phyloP scores from a whole-genome alignment of 2,113 vertebrate species.

The Scytalopus superciliaris region DNA sequence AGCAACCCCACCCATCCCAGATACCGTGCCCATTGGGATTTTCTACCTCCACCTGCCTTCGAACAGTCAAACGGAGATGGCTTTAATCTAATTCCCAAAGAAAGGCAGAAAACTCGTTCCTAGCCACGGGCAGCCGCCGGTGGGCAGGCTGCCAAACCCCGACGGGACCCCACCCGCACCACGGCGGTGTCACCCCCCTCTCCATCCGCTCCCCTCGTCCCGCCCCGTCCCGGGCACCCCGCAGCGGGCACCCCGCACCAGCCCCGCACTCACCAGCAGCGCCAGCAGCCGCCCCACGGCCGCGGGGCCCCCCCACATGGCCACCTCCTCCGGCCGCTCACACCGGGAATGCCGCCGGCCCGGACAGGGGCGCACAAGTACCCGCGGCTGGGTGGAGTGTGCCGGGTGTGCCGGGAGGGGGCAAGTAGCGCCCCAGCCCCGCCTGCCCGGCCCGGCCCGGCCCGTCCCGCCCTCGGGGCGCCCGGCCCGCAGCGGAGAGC shows the following conservation, averaged over 20 bases:
- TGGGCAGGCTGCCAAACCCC: neutral
- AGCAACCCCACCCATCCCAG: neutral
- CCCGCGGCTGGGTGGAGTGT: conserved; percentile 1
- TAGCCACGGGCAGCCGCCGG: neutral
- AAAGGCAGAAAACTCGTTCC: neutral
- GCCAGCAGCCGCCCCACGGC: neutral
- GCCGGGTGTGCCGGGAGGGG: neutral
- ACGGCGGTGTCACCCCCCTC: neutral
- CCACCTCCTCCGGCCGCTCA: neutral
- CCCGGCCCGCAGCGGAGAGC: neutral
- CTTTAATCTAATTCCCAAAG: neutral
- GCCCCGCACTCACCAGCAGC: conserved; percentile 45
- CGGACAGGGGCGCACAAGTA: neutral
- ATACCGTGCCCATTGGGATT: fast-evolving
- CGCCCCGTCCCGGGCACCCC: neutral
- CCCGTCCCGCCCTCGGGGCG: neutral
- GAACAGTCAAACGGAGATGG: fast-evolving
- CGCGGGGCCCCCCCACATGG: conserved; percentile 44
- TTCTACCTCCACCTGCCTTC: neutral
- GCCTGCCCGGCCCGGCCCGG: neutral
- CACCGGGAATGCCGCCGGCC: neutral
- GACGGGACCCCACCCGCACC: too few species aligned
- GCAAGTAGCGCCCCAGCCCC: neutral
- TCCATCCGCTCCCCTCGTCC: neutral
- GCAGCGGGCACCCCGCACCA: too few species aligned